Base-by-base conservation (phyloP, 1,140 invertebrate species). In the Drosophila chauvacae region DNA sequence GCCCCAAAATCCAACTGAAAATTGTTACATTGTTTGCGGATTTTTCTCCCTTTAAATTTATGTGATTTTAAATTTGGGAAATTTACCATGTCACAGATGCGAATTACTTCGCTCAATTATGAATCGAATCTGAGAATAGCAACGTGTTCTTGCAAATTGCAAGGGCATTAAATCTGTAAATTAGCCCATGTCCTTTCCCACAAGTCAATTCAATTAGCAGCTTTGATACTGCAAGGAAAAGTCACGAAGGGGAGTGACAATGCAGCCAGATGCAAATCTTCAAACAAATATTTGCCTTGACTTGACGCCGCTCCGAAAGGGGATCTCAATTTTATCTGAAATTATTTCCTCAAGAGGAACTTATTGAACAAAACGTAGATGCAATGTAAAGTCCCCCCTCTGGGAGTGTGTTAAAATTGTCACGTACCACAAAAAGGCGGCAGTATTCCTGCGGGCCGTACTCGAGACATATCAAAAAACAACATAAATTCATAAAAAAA, bases 231-330 rank as follows among this genome's bases (percentile, higher is more conserved):
- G 16, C 10, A 0, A 18, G 41, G 20, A 64, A 30, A 51, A 42
- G 39, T 41, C 39, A 41, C 11, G 13, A 44, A 13, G 41, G 35
- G 73, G 20, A 45, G 28, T 44, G 80, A 86, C 87, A 88, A 84
- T 57, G 72, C 65, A 70, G 63, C 48, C 81, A 90, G 87, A 90
- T 90, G 77, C 50, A 71, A 91, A 90, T 90, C 87, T 83, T 58
- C 58, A 26, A 61, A 61, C 81, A 91, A 91, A 91, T 91, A 91
- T 91, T 91, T 91, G 73, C 14, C 35, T 59, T 86, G 90, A 91
- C 76, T 91, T 58, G 65, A 48, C 30, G 35, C 10, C 48, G 35
- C 57, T 30, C 26, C 4, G 23, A 56, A 50, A 33, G 61, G 61
- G 58, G 30, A 63, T 55, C 26, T 41, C 16, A 45, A 42, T 69